Conservation (phyloP, 1,140 invertebrate genomes). For the Drosophila virilis region DNA sequence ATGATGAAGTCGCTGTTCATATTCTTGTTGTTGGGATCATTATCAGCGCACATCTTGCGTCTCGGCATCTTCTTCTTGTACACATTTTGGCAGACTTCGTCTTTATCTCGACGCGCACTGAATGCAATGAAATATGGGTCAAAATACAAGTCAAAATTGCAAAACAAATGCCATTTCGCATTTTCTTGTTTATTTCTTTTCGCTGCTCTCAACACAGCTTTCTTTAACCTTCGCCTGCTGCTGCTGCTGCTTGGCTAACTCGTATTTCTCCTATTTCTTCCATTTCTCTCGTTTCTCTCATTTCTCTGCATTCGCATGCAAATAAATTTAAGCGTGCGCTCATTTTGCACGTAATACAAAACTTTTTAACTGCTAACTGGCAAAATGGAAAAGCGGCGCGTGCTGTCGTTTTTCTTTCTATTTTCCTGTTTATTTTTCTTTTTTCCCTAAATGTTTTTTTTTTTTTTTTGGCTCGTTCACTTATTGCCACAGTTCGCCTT, state of each 20-base stretch:
- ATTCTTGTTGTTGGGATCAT: slow-evolving; percentile 53
- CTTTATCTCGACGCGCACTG: slow-evolving; percentile 21
- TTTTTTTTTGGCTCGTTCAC: slow-evolving; percentile 35
- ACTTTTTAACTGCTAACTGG: slow-evolving; percentile 59
- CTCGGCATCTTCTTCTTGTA: slow-evolving; percentile 17
- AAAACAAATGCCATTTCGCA: slow-evolving; percentile 40
- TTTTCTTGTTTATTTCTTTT: slow-evolving; percentile 24
- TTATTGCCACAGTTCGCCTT: slow-evolving; percentile 26
- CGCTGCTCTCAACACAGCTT: neutral
- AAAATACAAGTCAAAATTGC: slow-evolving; percentile 61
- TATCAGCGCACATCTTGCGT: slow-evolving; percentile 15
- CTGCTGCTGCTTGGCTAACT: neutral
- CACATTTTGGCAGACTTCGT: slow-evolving; percentile 6
- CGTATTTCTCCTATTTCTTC: neutral
- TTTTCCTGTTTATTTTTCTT: slow-evolving; percentile 34
- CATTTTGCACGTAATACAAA: slow-evolving; percentile 75
- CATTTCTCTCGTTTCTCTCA: neutral
- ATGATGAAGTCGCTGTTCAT: slow-evolving; percentile 39
- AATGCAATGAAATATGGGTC: slow-evolving; percentile 69
- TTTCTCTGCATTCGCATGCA: slow-evolving; percentile 27
- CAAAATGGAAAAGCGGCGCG: slow-evolving; percentile 56
- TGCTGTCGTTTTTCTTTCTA: slow-evolving; percentile 64
- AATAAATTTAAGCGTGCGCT: slow-evolving; percentile 66
- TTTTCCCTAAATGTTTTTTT: slow-evolving; percentile 27
- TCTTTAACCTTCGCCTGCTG: slow-evolving; percentile 1